Evolutionary conservation across 2,797 vertebrate genomes (phyloP).

Genomic region (Gymnopithys bicolor): DNA sequence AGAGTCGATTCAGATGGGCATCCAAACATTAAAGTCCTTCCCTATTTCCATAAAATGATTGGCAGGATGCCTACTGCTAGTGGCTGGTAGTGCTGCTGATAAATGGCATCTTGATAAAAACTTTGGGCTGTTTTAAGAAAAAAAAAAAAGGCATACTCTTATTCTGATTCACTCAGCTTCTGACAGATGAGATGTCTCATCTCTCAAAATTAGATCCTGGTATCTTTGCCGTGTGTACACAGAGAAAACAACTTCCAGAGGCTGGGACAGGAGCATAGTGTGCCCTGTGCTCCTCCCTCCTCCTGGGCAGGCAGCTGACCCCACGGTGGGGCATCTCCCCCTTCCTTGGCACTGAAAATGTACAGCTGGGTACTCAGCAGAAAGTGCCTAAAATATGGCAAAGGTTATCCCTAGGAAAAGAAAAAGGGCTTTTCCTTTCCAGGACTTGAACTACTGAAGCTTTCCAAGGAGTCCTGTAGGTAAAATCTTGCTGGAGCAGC

Average conservation of each 20-base stretch:
- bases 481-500: neutral
- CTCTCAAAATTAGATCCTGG: neutral
- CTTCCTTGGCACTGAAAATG: neutral
- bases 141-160: neutral
- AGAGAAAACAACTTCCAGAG: neutral
- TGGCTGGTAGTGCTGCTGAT: constrained; percentile 6
- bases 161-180: constrained; percentile 34
- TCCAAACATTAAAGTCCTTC: constrained; percentile 65
- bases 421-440: neutral
- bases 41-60: constrained; percentile 71
- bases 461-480: neutral
- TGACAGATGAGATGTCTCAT: constrained; percentile 53
- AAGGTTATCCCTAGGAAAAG: neutral
- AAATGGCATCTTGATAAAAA: constrained; percentile 64
- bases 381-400: neutral
- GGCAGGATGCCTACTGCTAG: constrained; percentile 68
- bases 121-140: constrained; percentile 39
- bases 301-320: neutral
- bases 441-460: neutral
- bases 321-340: neutral
- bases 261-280: neutral
- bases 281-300: neutral
- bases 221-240: neutral
- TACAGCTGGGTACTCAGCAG: neutral
- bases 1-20: constrained; percentile 71